Evolutionary conservation across 2,888 invertebrate species (phyloP).

Genomic region (Caradrina clavipalpis): DNA sequence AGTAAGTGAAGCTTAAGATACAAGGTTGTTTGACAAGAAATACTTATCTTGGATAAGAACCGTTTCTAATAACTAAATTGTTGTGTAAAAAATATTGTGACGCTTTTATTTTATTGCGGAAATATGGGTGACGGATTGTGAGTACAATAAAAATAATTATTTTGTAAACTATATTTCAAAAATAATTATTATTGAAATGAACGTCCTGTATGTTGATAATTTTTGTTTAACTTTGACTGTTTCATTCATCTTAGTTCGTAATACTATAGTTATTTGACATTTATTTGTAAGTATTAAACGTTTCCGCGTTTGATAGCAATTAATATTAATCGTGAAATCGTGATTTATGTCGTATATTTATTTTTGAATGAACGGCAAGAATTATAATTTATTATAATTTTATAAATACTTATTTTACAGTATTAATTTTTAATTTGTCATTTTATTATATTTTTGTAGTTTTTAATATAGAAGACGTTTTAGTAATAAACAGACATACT

Average conservation of each 20-base stretch:
- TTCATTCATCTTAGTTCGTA: neutral
- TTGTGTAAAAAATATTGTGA: slow-evolving; percentile 68
- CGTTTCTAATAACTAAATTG: slow-evolving; percentile 71
- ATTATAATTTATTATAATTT: neutral
- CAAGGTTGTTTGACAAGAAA: slow-evolving; percentile 81
- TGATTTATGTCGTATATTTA: neutral
- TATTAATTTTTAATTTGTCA: neutral
- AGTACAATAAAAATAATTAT: neutral
- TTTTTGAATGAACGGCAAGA: neutral
- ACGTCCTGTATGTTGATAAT: neutral
- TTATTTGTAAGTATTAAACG: neutral
- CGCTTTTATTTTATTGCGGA: slow-evolving; percentile 38
- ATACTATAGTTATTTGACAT: neutral
- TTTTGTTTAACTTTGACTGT: neutral
- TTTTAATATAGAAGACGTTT: no score
- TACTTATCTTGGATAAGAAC: slow-evolving; percentile 69
- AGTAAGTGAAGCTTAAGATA: slow-evolving; percentile 81
- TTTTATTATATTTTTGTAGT: no score
- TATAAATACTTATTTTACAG: neutral
- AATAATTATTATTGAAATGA: no score
- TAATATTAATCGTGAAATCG: neutral
- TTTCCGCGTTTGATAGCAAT: slow-evolving; percentile 20
- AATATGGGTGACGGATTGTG: slow-evolving; percentile 14
- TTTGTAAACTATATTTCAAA: no score
- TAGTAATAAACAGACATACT: no score